phyloP scores from a whole-genome alignment of 1,140 invertebrate species.

The Triops longicaudatus region DNA sequence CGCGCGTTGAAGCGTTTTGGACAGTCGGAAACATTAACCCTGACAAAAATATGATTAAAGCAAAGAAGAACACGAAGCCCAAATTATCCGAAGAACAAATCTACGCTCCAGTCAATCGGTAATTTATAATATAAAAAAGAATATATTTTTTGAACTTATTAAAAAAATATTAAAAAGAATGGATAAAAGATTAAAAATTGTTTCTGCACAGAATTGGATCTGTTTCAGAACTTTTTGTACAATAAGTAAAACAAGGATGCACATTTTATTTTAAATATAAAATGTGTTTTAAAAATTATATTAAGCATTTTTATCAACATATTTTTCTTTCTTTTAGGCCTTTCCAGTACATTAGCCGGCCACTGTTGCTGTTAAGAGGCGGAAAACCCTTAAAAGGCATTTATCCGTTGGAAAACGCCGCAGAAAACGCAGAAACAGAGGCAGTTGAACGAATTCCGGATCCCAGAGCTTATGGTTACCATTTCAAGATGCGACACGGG shows the following conservation, averaged over 20 bases:
- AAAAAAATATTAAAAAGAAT: too few species aligned
- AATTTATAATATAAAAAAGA: too few species aligned
- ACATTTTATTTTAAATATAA: too few species aligned
- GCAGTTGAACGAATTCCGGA: conserved; percentile 47
- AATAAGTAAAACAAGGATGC: too few species aligned
- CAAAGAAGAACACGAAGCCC: conserved; percentile 37
- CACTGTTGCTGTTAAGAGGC: conserved; percentile 55
- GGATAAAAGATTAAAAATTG: too few species aligned
- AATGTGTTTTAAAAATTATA: not conserved
- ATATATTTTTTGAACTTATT: too few species aligned
- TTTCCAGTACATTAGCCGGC: conserved; percentile 55
- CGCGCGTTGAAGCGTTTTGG: conserved; percentile 72
- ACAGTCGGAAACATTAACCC: conserved; percentile 56
- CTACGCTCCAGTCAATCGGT: conserved; percentile 49
- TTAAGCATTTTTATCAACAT: conserved; percentile 17
- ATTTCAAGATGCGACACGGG: conserved; percentile 47
- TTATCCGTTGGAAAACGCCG: conserved; percentile 46
- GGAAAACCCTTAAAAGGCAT: conserved; percentile 53
- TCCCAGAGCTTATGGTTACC: conserved; percentile 50
- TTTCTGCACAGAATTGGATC: too few species aligned
- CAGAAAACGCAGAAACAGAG: conserved; percentile 42
- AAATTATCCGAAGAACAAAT: conserved; percentile 28
- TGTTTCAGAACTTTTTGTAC: not conserved
- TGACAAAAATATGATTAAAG: conserved; percentile 39
- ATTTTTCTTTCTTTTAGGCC: conserved; percentile 28